These are phyloP conservation scores for Iphiclides podalirius DNA, from an alignment of 2,888 invertebrate species.

Conservation along the genomic window DNA sequence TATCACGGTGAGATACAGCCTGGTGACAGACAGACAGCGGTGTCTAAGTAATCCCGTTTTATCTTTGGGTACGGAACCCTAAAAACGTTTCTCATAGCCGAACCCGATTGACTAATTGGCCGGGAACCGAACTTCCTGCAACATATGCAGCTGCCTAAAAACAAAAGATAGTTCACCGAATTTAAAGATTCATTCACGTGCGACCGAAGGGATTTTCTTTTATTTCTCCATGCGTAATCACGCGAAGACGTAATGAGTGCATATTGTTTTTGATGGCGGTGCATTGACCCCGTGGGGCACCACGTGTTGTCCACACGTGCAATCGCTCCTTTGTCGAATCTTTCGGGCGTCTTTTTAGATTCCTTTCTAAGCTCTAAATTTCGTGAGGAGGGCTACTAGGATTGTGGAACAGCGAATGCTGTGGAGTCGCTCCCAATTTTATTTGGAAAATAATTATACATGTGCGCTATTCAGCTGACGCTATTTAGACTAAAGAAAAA, in stretches of 20 bases:
- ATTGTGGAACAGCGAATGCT: constrained; percentile 30
- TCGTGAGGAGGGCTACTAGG: constrained; percentile 56
- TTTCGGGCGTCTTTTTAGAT: constrained; percentile 58
- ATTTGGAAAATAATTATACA: no score
- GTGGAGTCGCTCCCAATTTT: constrained; percentile 33
- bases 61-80: no score
- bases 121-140: constrained; percentile 38
- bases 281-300: constrained; percentile 54
- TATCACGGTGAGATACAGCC: no score
- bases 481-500: no score
- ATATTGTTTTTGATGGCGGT: constrained; percentile 61
- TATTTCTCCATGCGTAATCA: constrained; percentile 34
- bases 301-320: constrained; percentile 70
- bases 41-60: no score
- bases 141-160: constrained; percentile 53
- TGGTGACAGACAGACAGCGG: no score
- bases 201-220: constrained; percentile 30
- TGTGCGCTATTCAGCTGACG: no score
- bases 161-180: constrained; percentile 46
- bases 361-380: constrained; percentile 56
- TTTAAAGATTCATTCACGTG: constrained; percentile 29
- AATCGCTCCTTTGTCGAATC: constrained; percentile 53
- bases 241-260: constrained; percentile 43
- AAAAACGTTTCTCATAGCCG: no score
- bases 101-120: no score